phyloP scores from a whole-genome alignment of 2,797 vertebrate genomes.

The Rhadinocentrus ornatus region DNA sequence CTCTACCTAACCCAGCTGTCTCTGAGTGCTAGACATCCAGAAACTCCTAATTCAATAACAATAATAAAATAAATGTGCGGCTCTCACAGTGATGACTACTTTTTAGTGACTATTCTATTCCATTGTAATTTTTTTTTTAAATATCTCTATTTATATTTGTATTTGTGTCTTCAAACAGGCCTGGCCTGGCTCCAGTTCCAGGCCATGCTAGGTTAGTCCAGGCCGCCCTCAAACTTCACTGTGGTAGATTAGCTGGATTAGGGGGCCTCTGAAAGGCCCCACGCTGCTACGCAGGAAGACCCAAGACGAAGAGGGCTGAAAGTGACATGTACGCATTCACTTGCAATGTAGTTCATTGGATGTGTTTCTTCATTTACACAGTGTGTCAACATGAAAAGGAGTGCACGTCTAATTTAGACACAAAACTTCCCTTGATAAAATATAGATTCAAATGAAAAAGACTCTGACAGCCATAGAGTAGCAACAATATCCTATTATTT shows the following conservation, averaged over 20 bases:
- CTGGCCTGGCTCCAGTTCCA: slow-evolving; percentile 65
- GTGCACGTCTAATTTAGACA: slow-evolving; percentile 2
- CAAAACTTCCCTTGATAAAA: slow-evolving; percentile 16
- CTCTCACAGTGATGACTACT: slow-evolving; percentile 47
- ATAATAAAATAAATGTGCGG: slow-evolving; percentile 32
- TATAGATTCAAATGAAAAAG: background rate
- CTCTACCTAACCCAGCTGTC: slow-evolving; percentile 55
- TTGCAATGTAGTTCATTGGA: slow-evolving; percentile 64
- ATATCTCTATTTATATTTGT: slow-evolving; percentile 3
- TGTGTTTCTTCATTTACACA: slow-evolving; percentile 32
- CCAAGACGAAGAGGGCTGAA: slow-evolving; percentile 85
- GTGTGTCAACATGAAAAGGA: slow-evolving; percentile 24
- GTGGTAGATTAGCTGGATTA: slow-evolving; percentile 97
- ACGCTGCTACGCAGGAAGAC: slow-evolving; percentile 91
- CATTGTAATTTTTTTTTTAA: slow-evolving; percentile 3
- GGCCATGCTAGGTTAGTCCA: slow-evolving; percentile 76
- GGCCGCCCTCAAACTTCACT: slow-evolving; percentile 94
- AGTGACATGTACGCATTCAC: slow-evolving; percentile 85
- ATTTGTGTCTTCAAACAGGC: slow-evolving; percentile 51
- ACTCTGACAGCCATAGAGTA: slow-evolving; percentile 1
- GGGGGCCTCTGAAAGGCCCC: slow-evolving; percentile 89
- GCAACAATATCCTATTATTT: slow-evolving; percentile 37
- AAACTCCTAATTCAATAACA: slow-evolving; percentile 33
- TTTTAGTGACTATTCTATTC: slow-evolving; percentile 35
- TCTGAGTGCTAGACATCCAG: slow-evolving; percentile 35